Evolutionary conservation across 2,113 vertebrate species (phyloP), one percentile per base, ranked within the genome.

Genomic region (Oncorhynchus nerka): DNA sequence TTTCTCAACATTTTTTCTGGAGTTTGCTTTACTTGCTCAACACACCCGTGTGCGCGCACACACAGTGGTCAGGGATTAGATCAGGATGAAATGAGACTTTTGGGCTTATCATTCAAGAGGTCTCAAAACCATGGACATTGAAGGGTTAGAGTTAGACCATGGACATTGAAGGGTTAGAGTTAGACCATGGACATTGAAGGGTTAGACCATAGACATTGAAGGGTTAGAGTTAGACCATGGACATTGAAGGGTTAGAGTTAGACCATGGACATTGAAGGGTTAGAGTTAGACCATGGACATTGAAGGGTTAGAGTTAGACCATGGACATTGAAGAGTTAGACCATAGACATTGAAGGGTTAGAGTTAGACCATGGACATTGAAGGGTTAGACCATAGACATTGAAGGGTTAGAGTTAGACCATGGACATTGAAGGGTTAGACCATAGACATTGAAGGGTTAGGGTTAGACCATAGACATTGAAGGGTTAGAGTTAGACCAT

Each of bases 71-170:
- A 89, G 91, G 91, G 86, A 91, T 83, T 80, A 82, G 79, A 87
- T 88, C 89, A 89, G 84, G 86, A 88, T 87, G 81, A 88, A 82
- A 70, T 81, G 76, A 86, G 85, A 90, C 87, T 88, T 84, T 90
- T 84, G 86, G 83, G 80, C 78, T 78, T 82, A 80, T 77, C 84
- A 83, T 79, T 79, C 51, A 9, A 85, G 86, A 74, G 84, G 85
- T 80, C 79, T 83, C 59, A n/a, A 68, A 84, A 75, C 73, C 76
- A 79, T 81, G 80, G 85, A 87, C 87, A 84, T 79, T 84, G 84
- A 87, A 79, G 71, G 82, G n/a, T 62, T 22, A 62, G 59, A 20
- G 11, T 85, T 85, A 82, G 75, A 87, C 45, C 76, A 28, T 28
- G 2, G 28, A 28, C 28, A 28, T 28, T 28, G 28, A 28, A 3